Evolutionary conservation across 2,113 vertebrate species (phyloP).

Genomic region (Aviceda subcristata): DNA sequence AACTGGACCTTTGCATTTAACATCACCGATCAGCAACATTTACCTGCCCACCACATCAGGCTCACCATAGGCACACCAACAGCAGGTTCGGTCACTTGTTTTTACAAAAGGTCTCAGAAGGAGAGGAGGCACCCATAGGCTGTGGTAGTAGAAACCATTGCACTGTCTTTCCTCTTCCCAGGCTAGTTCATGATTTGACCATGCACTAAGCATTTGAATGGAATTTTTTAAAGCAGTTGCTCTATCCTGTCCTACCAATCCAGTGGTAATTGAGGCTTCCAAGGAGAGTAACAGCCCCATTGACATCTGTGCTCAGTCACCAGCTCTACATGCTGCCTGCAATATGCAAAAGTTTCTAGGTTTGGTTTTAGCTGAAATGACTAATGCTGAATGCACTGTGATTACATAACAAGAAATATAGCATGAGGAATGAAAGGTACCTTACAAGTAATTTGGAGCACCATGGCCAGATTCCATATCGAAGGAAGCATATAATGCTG

Average conservation of each 20-base stretch:
- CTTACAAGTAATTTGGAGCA: neutral
- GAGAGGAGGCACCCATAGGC: neutral
- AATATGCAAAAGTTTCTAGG: neutral
- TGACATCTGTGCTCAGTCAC: neutral
- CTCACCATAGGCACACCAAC: neutral
- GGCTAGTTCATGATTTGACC: neutral
- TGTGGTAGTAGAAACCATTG: neutral
- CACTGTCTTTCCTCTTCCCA: neutral
- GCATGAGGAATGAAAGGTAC: neutral
- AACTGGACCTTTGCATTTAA: neutral
- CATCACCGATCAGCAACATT: neutral
- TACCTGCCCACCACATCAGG: neutral
- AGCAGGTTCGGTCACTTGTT: neutral
- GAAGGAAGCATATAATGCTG: neutral
- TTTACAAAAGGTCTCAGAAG: neutral
- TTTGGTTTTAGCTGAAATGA: neutral
- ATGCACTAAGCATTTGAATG: fast-evolving
- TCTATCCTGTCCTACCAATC: neutral
- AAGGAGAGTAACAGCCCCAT: neutral
- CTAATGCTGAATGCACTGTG: neutral
- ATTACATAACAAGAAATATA: neutral
- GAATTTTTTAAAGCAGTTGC: neutral
- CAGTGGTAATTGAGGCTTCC: neutral
- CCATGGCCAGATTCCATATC: neutral
- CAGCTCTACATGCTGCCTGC: neutral